Evolutionary conservation across 2,797 vertebrate species (phyloP), one percentile per base, ranked within the genome.

Genomic region (Huso huso): DNA sequence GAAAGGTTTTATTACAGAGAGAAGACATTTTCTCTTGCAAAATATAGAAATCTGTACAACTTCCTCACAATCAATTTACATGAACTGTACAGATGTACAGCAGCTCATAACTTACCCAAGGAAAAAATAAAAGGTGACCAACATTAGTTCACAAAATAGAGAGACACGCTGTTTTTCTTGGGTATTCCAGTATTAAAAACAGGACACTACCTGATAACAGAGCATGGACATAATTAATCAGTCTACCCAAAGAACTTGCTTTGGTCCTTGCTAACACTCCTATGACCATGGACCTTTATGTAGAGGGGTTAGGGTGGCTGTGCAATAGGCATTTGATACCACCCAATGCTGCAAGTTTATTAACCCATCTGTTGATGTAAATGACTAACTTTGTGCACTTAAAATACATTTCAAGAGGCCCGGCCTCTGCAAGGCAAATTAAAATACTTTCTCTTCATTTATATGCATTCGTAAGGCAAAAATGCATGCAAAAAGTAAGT

Each of bases 21-120:
- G 93, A 94, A 95, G 92, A 93, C 88, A 94, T 84, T 92, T 94
- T 96, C 94, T 95, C 93, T 95, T 98, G 89, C 94, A 97, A 99
- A 99, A 99, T 97, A 99, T 99, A 98, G 95, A 98, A 99, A 98
- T 98, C 96, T 99, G 95, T 99, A 99, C 96, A 99, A 97, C 94
- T 97, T 99, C 95, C 93, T 92, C 93, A 99, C 95, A 95, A 95
- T 97, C 94, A 98, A 99, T 98, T 96, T 98, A 99, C 96, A 98
- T 98, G 97, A 99, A 99, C 95, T 99, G 97, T 98, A 99, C 96
- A 98, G 97, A 99, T 99, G 98, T 98, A 99, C 96, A 98, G 93
- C 96, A 98, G 96, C 98, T 99, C 96, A 95, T 93, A 94, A 97
- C 93, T 97, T 95, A 99, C 93, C 94, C 88, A 87, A 90, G 84